Conservation (phyloP, 1,140 invertebrate genomes). For the Brachionus angularis region DNA sequence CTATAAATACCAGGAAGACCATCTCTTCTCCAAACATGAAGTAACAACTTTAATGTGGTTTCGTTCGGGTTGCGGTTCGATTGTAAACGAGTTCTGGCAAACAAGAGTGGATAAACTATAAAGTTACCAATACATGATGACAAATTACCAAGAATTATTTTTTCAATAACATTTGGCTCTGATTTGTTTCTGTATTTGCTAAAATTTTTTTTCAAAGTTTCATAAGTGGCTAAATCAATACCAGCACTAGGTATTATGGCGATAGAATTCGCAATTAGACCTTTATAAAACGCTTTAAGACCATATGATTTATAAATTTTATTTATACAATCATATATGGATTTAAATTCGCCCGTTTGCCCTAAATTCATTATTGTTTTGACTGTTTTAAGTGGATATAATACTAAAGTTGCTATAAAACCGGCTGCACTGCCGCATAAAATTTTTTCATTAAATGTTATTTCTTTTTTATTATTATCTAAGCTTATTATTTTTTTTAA, state of each 20-base stretch:
- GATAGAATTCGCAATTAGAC: slow-evolving; percentile 83
- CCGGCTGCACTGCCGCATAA: slow-evolving; percentile 20
- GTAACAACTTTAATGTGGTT: slow-evolving; percentile 67
- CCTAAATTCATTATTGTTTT: slow-evolving; percentile 92
- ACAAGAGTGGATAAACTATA: slow-evolving; percentile 35
- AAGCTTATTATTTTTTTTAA: slow-evolving; percentile 8
- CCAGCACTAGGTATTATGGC: slow-evolving; percentile 98
- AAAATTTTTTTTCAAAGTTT: slow-evolving; percentile 59
- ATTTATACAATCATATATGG: slow-evolving; percentile 79
- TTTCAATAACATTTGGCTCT: not conserved
- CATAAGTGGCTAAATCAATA: slow-evolving; percentile 95
- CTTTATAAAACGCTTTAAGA: slow-evolving; percentile 75
- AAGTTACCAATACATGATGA: slow-evolving; percentile 37
- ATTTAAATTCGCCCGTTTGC: slow-evolving; percentile 83
- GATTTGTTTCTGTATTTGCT: slow-evolving; percentile 26
- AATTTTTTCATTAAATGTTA: slow-evolving; percentile 13
- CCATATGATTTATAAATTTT: slow-evolving; percentile 85
- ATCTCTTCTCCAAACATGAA: slow-evolving; percentile 78
- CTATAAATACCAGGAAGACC: slow-evolving; percentile 85
- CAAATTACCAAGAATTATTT: slow-evolving; percentile 31
- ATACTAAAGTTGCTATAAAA: not conserved
- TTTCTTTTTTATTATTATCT: not conserved
- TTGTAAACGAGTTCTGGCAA: slow-evolving; percentile 35
- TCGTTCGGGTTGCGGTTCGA: slow-evolving; percentile 29
- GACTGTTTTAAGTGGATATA: slow-evolving; percentile 56